Base-by-base conservation (phyloP, 2,888 invertebrate species). In the Stenodema calcarata region DNA sequence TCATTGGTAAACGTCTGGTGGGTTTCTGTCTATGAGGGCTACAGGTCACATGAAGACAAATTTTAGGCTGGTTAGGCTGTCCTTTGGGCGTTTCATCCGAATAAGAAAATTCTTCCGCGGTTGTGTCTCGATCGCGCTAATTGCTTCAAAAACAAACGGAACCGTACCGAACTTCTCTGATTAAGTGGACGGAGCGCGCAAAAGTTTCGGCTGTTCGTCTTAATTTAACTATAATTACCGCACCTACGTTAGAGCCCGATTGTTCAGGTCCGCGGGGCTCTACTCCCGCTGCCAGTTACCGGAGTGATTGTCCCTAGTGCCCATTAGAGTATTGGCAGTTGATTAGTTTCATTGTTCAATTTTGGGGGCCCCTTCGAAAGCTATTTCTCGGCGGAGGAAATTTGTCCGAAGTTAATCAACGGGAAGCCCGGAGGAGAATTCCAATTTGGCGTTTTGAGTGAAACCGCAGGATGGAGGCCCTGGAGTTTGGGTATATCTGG, bases 281-380 rank as follows among this genome's bases (percentile, higher is more conserved):
- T 18, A 23, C 62, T 11, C 11, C 12, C 62, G 27, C 11, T 18
- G 23, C 23, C 11, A 23, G 18, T 18, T 14, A 47, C 47, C 14
- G 62, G 23, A 3, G 62, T 11, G 0, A 18, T 78, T 78, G 78
- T 78, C 78, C 42, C 28, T 42, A 7, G 27, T 44, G 18, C 44
- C 78, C 78, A 78, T 78, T 78, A 78, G 78, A 27, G 41, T 78
- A 78, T 78, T 78, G 42, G 78, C 44, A 78, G 42, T 78, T 78
- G 78, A 78, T 78, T 44, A 78, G 78, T 78, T 78, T 44, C 78
- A 44, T 44, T 42, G 78, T 78, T 78, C 78, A 78, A 44, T 78
- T 42, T 18, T n/a, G 41, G 16, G 12, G 27, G 62, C 62, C 18
- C 27, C 11, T 42, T 42, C 62, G 18, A 27, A 62, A 62, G 62